Evolutionary conservation across 2,113 vertebrate genomes (phyloP), one percentile per base, ranked within the genome.

Genomic region (Glaucomys volans): DNA sequence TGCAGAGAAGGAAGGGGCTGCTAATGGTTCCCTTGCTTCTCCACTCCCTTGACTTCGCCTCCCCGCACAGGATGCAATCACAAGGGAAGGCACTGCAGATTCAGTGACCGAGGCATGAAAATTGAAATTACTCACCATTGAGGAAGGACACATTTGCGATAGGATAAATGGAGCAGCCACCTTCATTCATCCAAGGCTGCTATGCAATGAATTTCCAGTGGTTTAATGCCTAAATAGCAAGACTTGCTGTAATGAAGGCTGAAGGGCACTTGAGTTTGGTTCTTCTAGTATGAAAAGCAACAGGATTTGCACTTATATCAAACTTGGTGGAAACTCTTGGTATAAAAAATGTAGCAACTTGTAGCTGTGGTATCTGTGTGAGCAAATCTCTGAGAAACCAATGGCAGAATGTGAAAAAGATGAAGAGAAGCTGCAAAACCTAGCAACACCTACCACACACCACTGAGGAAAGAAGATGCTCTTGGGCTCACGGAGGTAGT

Each of bases 181-280:
- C 37, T 94, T 95, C 92, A 86, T 89, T 95, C 74, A 94, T 75
- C 67, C 85, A 85, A 94, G 54, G 67, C 81, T 88, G 42, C n/a
- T 37, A 12, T 67, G 64, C 44, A 62, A 30, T 87, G 74, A 79
- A 62, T 96, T 97, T 96, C 94, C 94, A 76, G 76, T 86, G 67
- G 91, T 79, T 84, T 97, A 89, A 76, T 82, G 94, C 95, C 88
- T 71, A 95, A 91, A 84, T 84, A 96, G 57, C 50, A 88, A 82
- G 86, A 44, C 28, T 47, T 37, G 57, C 44, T 89, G 13, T 89
- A 87, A 87, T 69, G 74, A 95, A 95, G 67, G 24, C 83, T 80
- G 81, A 90, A 97, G 88, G 77, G 42, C 54, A 72, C 67, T 95
- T 83, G 62, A 93, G 74, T 82, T 85, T 75, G 42, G 50, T 67